A percentile compares a stretch with the other conserved stretches of the same genome.
Evolutionary conservation across 2,113 vertebrate genomes (phyloP).

Genomic region (Hydropotes inermis): DNA sequence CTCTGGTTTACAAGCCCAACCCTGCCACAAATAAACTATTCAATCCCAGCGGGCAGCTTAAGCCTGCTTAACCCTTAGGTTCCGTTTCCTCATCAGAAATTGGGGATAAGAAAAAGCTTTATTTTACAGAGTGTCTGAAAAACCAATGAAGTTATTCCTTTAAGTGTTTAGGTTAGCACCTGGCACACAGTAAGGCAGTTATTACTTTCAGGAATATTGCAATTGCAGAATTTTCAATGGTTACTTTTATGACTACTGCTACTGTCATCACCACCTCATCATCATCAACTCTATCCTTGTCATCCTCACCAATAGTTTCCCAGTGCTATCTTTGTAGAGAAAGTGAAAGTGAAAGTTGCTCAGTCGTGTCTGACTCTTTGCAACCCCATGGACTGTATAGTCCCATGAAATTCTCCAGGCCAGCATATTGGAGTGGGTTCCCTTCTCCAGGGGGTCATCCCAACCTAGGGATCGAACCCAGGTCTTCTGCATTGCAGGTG

Average conservation of each 20-base stretch:
- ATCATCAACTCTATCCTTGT: not conserved
- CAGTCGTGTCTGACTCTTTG: not conserved
- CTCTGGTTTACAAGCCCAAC: not conserved
- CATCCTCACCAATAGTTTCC: not conserved
- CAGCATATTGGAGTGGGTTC: not conserved
- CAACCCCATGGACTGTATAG: not conserved
- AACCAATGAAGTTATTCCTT: not conserved
- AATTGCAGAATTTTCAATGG: not conserved
- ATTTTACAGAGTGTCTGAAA: not conserved
- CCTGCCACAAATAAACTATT: not conserved
- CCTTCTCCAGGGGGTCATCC: not conserved
- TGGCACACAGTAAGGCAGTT: not conserved
- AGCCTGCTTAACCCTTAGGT: not conserved
- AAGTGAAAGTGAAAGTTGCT: not conserved
- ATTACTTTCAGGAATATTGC: not conserved
- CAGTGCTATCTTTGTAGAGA: not conserved
- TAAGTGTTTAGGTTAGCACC: not conserved
- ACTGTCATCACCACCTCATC: fast-evolving
- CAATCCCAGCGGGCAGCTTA: not conserved
- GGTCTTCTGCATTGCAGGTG: not conserved
- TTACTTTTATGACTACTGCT: not conserved
- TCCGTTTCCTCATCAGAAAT: not conserved
- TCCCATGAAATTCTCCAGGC: not conserved
- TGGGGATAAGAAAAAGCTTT: not conserved
- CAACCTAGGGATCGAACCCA: not conserved